Evolutionary conservation across 2,113 vertebrate species (phyloP), one percentile per base, ranked within the genome.

Genomic region (Melanerpes formicivorus): DNA sequence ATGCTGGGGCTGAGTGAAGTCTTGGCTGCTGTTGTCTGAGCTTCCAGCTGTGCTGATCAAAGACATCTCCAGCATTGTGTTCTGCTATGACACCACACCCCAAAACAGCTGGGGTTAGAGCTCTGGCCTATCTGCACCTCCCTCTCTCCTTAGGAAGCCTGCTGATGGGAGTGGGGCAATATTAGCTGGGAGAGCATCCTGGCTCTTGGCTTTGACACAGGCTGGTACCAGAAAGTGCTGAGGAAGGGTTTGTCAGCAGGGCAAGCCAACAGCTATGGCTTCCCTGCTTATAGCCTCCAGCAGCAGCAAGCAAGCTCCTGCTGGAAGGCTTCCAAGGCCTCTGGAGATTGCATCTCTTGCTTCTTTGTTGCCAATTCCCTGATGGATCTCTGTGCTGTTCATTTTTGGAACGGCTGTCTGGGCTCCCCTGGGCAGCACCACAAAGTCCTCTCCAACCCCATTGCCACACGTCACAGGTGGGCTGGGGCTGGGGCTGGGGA

Each of bases 391-490:
- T 16, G 55, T 56, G 52, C 54, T 78, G 58, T 6, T 12, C 4
- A 14, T 72, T 77, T 10, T 19, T 13, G 56, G 50, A 77, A 60
- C 69, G 25, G 3, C 37, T 23, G 40, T 14, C 52, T 32, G 69
- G 46, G 79, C 52, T 91, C 76, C 22, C 85, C 76, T 85, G 4
- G 4, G 23, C 40, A 9, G 75, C n/a, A 60, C 18, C 3, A 1
- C 18, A 6, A 7, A 21, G 76, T 8, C 64, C 69, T 34, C 26
- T 10, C 17, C 12, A 52, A 27, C 72, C 60, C 40, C 46, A 26
- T 0, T 5, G 52, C 11, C 46, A 6, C 46, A 2, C 0, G 0
- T 11, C 60, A 25, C 40, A 14, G 32, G 7, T 12, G 2, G 4
- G 0, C 48, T 50, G 52, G 29, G 40, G 0, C 48, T 50, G 52